Conservation (phyloP, 2,888 invertebrate species). For the Scaptomyza parva region DNA sequence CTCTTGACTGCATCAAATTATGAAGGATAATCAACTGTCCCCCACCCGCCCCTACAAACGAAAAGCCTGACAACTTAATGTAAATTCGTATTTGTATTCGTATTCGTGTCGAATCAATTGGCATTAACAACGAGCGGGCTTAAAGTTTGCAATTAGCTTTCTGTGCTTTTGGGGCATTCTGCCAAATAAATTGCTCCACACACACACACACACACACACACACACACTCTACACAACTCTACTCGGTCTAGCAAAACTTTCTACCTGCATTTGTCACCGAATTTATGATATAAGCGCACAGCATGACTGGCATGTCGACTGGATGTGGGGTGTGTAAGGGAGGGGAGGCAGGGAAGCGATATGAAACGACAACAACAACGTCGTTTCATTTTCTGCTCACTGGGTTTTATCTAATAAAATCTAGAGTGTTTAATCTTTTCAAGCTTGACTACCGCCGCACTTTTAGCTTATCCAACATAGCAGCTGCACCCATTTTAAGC, state of each 20-base stretch:
- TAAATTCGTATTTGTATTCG: constrained; percentile 64
- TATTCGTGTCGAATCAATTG: constrained; percentile 70
- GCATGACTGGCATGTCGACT: not conserved
- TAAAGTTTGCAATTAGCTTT: constrained; percentile 51
- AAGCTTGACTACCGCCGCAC: constrained; percentile 67
- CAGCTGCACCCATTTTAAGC: constrained; percentile 22
- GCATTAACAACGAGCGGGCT: constrained; percentile 58
- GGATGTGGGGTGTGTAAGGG: not conserved
- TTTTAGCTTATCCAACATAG: constrained; percentile 32
- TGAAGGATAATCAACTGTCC: constrained; percentile 63
- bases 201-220: not conserved
- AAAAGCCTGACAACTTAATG: constrained; percentile 60
- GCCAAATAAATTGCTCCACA: constrained; percentile 7
- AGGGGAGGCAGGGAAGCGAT: not conserved
- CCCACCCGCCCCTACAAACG: too few relatives aligned
- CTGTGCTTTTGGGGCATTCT: constrained; percentile 26
- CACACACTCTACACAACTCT: not conserved
- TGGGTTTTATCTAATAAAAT: constrained; percentile 78
- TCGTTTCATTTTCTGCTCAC: constrained; percentile 65
- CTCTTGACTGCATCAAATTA: constrained; percentile 35
- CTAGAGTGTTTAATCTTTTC: constrained; percentile 78
- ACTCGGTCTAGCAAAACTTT: constrained; percentile 63
- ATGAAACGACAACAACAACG: constrained; percentile 26
- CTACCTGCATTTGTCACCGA: constrained; percentile 77
- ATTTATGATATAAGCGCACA: constrained; percentile 62